A percentile compares a stretch with the other conserved stretches of the same genome.
phyloP scores from a whole-genome alignment of 2,797 vertebrate species.

The Hippopotamyrus pictus region DNA sequence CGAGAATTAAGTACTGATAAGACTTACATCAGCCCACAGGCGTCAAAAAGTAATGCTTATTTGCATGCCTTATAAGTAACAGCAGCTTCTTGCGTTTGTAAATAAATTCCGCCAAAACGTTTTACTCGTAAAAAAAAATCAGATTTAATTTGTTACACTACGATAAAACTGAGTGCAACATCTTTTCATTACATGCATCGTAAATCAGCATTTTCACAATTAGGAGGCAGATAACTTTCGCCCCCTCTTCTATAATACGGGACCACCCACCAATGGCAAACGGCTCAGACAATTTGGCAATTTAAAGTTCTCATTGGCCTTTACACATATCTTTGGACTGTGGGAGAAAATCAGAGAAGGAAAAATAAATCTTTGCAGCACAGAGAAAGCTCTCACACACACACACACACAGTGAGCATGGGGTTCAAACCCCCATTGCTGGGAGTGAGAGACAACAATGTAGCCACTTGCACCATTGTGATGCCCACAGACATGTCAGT shows the following conservation, averaged over 20 bases:
- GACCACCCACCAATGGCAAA: background rate
- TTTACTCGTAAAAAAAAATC: background rate
- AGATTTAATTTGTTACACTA: background rate
- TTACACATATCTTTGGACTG: background rate
- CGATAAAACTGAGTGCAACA: background rate
- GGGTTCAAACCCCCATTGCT: background rate
- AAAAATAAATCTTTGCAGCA: background rate
- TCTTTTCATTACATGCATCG: background rate
- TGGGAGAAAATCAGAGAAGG: background rate
- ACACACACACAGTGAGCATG: background rate
- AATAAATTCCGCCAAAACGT: background rate
- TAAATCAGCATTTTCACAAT: background rate
- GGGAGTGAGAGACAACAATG: background rate
- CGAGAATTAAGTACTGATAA: conserved; percentile 5
- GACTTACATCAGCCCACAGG: background rate
- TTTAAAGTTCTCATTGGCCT: background rate
- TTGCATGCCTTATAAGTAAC: background rate
- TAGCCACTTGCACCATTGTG: background rate
- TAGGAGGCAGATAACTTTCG: background rate
- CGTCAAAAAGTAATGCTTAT: background rate
- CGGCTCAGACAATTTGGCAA: background rate
- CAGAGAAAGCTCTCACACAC: background rate
- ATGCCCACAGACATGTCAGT: background rate
- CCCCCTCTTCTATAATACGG: background rate
- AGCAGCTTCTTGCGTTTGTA: background rate